These are phyloP conservation scores for Nipponia nippon DNA, from an alignment of 2,113 vertebrate genomes.

Conservation along the genomic window DNA sequence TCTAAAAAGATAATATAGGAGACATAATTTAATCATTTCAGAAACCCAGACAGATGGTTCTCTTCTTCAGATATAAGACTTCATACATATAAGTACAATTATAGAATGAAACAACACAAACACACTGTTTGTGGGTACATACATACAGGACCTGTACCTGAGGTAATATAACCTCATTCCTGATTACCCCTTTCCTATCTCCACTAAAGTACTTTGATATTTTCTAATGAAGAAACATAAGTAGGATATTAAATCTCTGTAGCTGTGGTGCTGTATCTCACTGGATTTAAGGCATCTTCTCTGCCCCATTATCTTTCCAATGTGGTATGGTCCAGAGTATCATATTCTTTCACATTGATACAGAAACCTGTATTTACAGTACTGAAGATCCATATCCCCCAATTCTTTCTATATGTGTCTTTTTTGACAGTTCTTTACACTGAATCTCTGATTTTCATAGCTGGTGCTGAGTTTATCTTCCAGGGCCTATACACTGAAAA, in stretches of 20 bases:
- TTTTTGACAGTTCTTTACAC: background rate
- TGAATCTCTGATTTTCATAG: background rate
- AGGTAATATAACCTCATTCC: background rate
- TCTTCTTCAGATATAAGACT: background rate
- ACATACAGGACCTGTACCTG: background rate
- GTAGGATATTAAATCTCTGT: background rate
- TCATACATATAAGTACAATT: background rate
- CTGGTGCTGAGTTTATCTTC: background rate
- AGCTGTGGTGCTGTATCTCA: background rate
- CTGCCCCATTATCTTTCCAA: background rate
- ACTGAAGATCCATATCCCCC: background rate
- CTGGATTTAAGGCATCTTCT: background rate
- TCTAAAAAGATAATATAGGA: background rate
- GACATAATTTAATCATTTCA: background rate
- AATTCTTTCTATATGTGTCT: background rate
- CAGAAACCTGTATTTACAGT: background rate
- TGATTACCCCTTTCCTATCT: background rate
- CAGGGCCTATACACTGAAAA: background rate
- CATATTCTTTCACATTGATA: background rate
- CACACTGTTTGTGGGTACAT: background rate
- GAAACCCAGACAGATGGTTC: background rate
- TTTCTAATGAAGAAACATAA: background rate
- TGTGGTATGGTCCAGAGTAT: background rate
- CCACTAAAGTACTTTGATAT: background rate
- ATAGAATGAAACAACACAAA: background rate